Evolutionary conservation across 2,113 vertebrate genomes (phyloP).

Genomic region (Myiozetetes cayanensis): DNA sequence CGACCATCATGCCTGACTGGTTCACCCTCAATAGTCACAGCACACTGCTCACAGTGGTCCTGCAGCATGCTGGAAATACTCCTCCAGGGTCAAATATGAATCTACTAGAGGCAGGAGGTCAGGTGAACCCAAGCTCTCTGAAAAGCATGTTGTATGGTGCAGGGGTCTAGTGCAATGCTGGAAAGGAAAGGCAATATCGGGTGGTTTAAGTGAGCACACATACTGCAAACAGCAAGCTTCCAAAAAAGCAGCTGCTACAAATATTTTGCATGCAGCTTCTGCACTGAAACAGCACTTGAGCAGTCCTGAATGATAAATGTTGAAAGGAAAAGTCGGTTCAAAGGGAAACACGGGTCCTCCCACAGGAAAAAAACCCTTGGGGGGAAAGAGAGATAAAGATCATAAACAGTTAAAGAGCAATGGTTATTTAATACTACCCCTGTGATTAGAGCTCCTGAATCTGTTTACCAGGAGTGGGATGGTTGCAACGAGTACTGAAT

Average conservation of each 20-base stretch:
- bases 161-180: neutral
- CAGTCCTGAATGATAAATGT: neutral
- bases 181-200: neutral
- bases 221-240: neutral
- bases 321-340: constrained; percentile 55
- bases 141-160: neutral
- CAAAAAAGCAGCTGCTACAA: neutral
- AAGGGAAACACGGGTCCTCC: constrained; percentile 20
- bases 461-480: neutral
- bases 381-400: constrained; percentile 24
- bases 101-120: neutral
- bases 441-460: constrained; percentile 18
- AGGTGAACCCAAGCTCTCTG: neutral
- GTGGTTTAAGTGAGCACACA: neutral
- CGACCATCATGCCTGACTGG: neutral
- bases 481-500: neutral
- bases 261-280: neutral
- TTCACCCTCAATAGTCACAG: neutral
- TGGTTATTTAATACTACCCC: constrained; percentile 6
- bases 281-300: neutral
- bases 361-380: neutral
- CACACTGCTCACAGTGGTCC: neutral
- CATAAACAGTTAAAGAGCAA: constrained; percentile 46
- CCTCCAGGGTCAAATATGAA: neutral
- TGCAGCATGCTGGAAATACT: neutral